phyloP scores from a whole-genome alignment of 2,113 vertebrate genomes.

The Pollimyrus isidori region DNA sequence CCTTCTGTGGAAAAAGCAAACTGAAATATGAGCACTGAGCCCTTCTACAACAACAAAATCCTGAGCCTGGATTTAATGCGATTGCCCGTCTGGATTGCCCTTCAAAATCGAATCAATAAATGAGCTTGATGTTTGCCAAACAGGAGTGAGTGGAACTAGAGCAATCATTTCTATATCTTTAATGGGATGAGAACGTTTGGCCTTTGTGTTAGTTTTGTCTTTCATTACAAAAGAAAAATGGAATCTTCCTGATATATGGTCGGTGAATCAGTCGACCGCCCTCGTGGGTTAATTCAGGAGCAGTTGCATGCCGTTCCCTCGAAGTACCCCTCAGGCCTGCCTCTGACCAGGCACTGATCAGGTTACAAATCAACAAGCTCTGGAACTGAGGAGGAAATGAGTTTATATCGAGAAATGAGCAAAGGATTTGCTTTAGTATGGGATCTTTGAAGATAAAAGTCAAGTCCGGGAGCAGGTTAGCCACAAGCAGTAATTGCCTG shows the following conservation, averaged over 20 bases:
- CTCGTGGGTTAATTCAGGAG: conserved; percentile 63
- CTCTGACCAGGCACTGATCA: conserved; percentile 44
- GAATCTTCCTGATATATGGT: background rate
- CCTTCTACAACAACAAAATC: background rate
- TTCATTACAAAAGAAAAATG: background rate
- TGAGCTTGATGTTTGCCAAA: background rate
- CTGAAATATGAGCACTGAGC: background rate
- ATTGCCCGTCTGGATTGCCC: background rate
- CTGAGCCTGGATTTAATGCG: background rate
- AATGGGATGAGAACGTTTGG: background rate
- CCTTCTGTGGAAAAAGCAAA: background rate
- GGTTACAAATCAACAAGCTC: conserved; percentile 61
- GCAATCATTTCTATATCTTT: background rate
- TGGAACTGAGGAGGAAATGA: conserved; percentile 66
- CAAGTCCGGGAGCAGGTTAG: conserved; percentile 36
- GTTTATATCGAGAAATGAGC: conserved; percentile 67
- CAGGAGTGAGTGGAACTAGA: background rate
- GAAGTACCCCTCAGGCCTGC: conserved; percentile 37
- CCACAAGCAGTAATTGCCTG: conserved; percentile 47
- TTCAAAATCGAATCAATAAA: background rate
- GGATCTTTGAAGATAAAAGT: conserved; percentile 57
- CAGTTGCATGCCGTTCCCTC: conserved; percentile 66
- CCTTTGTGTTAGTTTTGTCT: conserved; percentile 1
- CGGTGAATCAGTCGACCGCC: conserved; percentile 65
- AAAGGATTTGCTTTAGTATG: conserved; percentile 53